Evolutionary conservation across 2,888 invertebrate genomes (phyloP).

Genomic region (Thyatira batis): DNA sequence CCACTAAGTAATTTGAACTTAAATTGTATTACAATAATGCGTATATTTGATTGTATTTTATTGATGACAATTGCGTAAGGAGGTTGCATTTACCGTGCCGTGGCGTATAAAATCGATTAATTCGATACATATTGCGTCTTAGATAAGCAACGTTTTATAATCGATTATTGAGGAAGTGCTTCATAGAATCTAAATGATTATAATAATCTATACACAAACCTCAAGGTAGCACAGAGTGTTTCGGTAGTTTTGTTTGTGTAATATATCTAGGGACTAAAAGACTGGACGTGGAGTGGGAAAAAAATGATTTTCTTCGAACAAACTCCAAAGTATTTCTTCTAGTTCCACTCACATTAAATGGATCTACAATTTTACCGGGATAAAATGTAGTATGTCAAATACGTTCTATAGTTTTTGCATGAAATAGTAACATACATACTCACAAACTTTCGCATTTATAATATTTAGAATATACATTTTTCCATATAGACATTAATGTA

Average conservation of each 20-base stretch:
- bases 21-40: not conserved
- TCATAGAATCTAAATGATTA: not conserved
- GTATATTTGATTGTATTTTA: not conserved
- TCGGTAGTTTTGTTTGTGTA: not conserved
- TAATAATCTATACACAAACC: not conserved
- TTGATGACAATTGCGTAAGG: not conserved
- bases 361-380: too few species aligned
- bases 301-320: too few species aligned
- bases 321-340: too few species aligned
- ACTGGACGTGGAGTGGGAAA: too few species aligned
- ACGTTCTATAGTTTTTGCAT: too few species aligned
- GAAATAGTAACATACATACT: too few species aligned
- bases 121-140: slow-evolving; percentile 2
- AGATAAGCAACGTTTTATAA: slow-evolving; percentile 7
- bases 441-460: too few species aligned
- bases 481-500: too few species aligned
- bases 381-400: too few species aligned
- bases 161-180: slow-evolving; percentile 1
- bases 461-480: too few species aligned
- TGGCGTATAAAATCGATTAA: slow-evolving; percentile 4
- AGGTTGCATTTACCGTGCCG: not conserved
- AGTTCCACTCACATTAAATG: too few species aligned
- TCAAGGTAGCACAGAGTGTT: not conserved
- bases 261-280: too few species aligned
- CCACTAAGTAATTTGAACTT: not conserved